Base-by-base conservation (phyloP, 2,797 vertebrate species). In the Malacoctenus gilli region DNA sequence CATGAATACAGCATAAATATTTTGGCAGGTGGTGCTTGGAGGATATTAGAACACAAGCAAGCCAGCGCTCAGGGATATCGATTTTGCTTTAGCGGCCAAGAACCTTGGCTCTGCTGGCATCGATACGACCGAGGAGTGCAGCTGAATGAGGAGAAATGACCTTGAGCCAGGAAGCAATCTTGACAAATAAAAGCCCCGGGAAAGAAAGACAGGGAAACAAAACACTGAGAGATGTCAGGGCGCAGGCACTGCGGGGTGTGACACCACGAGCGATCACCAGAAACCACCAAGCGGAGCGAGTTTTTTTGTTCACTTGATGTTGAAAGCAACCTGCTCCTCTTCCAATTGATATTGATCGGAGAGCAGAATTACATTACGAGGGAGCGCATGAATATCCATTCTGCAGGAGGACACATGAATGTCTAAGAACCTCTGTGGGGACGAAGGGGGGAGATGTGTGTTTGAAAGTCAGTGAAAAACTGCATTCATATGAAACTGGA, bases 11-110 rank as follows among this genome's bases (percentile, higher is more conserved):
- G 68, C 68, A 74, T 80, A 82, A 84, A 89, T 83, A 87, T 89
- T 87, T 87, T 87, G 86, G 75, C 86, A 87, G 81, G 75, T 73
- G 76, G 65, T 61, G 82, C 81, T 84, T 55, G 72, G 72, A 75
- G 75, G 85, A 87, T 83, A 84, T 87, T 86, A 83, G 51, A 85
- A 79, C 74, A n/a, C n/a, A n/a, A n/a, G n/a, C n/a, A n/a, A n/a
- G 57, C 69, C 59, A 62, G 72, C 46, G 75, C 77, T 80, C 61
- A 53, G 62, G 55, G 69, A 83, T 82, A 89, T 92, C 35, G 86
- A 90, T 90, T 82, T 74, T 70, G 53, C 59, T 70, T 79, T 77
- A 68, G 69, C 46, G 39, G 84, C 79, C 83, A 84, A 84, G 72
- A 86, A 63, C 4, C 56, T 54, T n/a, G n/a, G n/a, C n/a, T n/a